phyloP scores from a whole-genome alignment of 2,888 invertebrate genomes.

The Mesorhabditis sp. region DNA sequence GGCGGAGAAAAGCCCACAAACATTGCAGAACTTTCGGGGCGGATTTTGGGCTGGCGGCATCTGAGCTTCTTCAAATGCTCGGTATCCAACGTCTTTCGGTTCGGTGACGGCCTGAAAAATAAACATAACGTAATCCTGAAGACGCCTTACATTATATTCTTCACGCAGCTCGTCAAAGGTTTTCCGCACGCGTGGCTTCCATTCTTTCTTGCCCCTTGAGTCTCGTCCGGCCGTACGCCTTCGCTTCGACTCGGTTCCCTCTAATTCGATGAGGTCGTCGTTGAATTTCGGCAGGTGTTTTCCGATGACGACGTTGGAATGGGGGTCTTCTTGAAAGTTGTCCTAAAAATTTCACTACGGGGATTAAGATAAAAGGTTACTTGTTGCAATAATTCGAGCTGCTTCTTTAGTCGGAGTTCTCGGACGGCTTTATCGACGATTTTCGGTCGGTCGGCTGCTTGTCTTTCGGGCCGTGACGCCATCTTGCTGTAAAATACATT shows the following conservation, averaged over 20 bases:
- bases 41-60: not conserved
- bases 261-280: not conserved
- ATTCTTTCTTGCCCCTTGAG: not conserved
- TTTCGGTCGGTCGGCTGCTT: too few relatives aligned
- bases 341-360: not conserved
- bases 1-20: not conserved
- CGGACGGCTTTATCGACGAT: too few relatives aligned
- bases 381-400: too few relatives aligned
- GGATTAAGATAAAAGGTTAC: too few relatives aligned
- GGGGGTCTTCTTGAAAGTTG: constrained; percentile 1
- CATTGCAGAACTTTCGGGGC: constrained; percentile 1
- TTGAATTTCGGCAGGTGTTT: not conserved
- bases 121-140: not conserved
- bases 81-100: not conserved
- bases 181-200: not conserved
- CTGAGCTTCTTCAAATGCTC: not conserved
- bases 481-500: too few relatives aligned
- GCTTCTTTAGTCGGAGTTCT: too few relatives aligned
- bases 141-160: not conserved
- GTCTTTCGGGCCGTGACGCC: too few relatives aligned
- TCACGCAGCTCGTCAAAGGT: not conserved
- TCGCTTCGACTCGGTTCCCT: not conserved
- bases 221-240: not conserved
- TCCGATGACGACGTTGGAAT: not conserved
- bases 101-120: not conserved